Conservation (phyloP, 2,113 vertebrate genomes). For the Pseudonaja textilis region DNA sequence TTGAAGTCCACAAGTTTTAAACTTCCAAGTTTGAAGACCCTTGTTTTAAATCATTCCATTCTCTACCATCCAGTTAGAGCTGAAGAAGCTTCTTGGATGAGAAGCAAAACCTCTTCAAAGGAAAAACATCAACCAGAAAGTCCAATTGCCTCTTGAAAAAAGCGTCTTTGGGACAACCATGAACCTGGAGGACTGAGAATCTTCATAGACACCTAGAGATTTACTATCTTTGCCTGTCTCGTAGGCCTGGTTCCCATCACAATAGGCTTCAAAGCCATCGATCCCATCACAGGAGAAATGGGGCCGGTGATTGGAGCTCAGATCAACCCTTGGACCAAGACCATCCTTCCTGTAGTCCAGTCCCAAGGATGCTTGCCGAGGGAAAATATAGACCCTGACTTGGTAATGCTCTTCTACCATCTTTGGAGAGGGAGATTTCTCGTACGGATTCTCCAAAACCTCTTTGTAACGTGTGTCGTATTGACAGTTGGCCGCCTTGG, state of each 20-base stretch:
- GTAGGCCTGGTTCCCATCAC: conserved; percentile 83
- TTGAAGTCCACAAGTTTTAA: too few relatives aligned
- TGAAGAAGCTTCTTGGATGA: too few relatives aligned
- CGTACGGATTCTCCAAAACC: neutral
- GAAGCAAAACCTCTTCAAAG: too few relatives aligned
- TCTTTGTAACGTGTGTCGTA: neutral
- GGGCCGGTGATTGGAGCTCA: conserved; percentile 80
- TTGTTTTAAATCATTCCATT: too few relatives aligned
- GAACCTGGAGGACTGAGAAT: too few relatives aligned
- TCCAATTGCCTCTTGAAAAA: too few relatives aligned
- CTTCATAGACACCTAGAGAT: neutral
- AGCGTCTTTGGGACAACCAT: too few relatives aligned
- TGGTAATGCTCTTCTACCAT: conserved; percentile 65
- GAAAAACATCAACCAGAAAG: too few relatives aligned
- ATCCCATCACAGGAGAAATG: conserved; percentile 74
- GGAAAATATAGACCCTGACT: conserved; percentile 66
- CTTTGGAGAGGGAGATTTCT: neutral
- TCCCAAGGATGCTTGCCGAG: conserved; percentile 65
- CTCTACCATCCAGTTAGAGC: too few relatives aligned
- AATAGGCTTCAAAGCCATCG: conserved; percentile 75
- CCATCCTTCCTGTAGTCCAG: conserved; percentile 76
- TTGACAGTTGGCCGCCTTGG: conserved; percentile 74
- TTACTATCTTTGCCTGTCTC: neutral
- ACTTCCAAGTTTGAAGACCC: too few relatives aligned
- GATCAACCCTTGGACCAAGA: conserved; percentile 65